Percentiles rank a stretch among this genome's conserved stretches.
Conservation (phyloP, 1,140 invertebrate genomes). For the Delia radicum region DNA sequence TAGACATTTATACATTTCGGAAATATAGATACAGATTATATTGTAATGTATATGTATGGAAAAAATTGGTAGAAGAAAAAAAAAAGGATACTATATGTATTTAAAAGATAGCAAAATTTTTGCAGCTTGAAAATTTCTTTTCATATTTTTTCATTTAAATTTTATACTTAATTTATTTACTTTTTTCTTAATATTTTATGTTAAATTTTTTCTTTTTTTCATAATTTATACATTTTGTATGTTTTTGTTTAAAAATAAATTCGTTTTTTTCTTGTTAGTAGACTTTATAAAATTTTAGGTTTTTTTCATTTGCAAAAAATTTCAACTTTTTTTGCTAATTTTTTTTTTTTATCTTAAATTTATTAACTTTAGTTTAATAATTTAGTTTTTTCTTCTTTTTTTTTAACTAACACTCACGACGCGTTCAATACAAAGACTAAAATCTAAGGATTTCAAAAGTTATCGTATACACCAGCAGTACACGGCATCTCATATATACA, state of each 20-base stretch:
- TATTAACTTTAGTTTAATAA: background rate
- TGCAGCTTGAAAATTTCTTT: constrained; percentile 14
- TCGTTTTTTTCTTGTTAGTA: background rate
- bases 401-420: background rate
- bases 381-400: constrained; percentile 9
- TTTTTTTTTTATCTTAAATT: background rate
- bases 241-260: background rate
- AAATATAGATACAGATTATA: constrained; percentile 24
- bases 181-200: background rate
- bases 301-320: background rate
- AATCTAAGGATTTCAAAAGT: constrained; percentile 3
- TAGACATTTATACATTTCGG: constrained; percentile 11
- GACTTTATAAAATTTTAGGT: background rate
- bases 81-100: background rate
- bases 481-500: background rate
- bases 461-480: background rate
- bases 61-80: background rate
- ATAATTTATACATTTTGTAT: background rate
- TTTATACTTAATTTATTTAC: too few species aligned
- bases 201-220: background rate
- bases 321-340: too few species aligned
- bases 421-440: constrained; percentile 19
- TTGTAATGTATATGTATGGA: constrained; percentile 15
- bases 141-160: background rate
- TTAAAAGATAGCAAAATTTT: background rate